Base-by-base conservation (phyloP, 1,140 invertebrate genomes). In the Aphaenogaster rudis region DNA sequence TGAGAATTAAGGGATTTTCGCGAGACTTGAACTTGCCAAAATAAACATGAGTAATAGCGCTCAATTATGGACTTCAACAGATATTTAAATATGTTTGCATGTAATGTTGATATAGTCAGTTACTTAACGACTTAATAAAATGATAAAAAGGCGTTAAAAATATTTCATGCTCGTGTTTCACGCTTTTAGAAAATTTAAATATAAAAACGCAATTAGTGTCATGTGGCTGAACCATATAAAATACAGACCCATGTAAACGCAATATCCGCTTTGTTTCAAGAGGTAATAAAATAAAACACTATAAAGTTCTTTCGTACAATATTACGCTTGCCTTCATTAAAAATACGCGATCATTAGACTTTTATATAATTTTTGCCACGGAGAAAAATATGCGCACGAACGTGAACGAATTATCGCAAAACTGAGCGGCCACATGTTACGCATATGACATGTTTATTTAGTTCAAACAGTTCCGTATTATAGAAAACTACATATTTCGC, bases 371-470 rank as follows among this genome's bases (percentile, higher is more conserved):
- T n/a, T n/a, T 59, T 76, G 9, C 9, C 1, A 7, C 5, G 15
- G 6, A 57, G 5, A 57, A 36, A 74, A 74, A 74, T 52, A 54
- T 36, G 54, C 3, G 2, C 15, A 28, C 2, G 8, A 57, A 21
- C 13, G 7, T 57, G 9, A 42, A 28, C 0, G 0, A 57, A 76
- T 39, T 76, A 54, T 74, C 9, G 2, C 3, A 54, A 72, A 9
- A 50, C 4, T 15, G 8, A 48, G 5, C 17, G 36, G 33, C n/a
- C 7, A 4, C 6, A n/a, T 28, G 28, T 74, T 74, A 52, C 8
- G 15, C 3, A 28, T 17, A 45, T 36, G 52, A 54, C 52, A 76
- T 8, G 52, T 57, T 57, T 76, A 76, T 76, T 54, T 52, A 21
- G 15, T 54, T 7, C 0, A 2, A 59, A 28, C 36, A 77, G 52